These are phyloP conservation scores for Columbina picui DNA, from an alignment of 2,113 vertebrate genomes.

Conservation along the genomic window DNA sequence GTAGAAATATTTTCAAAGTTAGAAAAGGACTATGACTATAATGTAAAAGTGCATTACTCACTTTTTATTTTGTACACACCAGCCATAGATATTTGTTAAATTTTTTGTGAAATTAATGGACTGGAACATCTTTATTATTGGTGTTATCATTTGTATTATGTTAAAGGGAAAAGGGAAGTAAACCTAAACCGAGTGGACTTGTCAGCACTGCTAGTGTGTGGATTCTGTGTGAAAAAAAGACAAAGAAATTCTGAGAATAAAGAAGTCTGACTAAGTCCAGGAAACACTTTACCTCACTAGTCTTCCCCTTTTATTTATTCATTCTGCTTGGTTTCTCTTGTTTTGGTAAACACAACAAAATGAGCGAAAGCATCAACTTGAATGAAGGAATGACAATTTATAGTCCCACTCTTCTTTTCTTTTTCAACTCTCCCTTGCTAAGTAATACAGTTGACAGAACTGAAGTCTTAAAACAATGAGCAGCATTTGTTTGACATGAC, in stretches of 20 bases:
- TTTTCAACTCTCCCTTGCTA: background rate
- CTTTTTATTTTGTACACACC: background rate
- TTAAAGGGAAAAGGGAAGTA: constrained; percentile 20
- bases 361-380: background rate
- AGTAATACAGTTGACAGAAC: background rate
- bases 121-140: background rate
- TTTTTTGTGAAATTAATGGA: background rate
- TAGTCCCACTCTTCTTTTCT: background rate
- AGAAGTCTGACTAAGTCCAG: background rate
- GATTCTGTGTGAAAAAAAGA: background rate
- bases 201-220: background rate
- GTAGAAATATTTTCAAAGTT: background rate
- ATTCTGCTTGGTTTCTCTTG: background rate
- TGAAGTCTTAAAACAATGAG: background rate
- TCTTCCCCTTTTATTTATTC: background rate
- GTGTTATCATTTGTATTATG: background rate
- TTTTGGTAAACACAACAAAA: background rate
- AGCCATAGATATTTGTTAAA: background rate
- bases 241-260: constrained; percentile 29
- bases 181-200: background rate
- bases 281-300: background rate
- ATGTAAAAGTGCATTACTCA: background rate
- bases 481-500: background rate
- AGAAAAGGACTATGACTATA: background rate
- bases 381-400: background rate